A percentile compares a stretch with the other conserved stretches of the same genome.
Conservation (phyloP, 2,888 invertebrate species). For the Ecliptopera silaceata region DNA sequence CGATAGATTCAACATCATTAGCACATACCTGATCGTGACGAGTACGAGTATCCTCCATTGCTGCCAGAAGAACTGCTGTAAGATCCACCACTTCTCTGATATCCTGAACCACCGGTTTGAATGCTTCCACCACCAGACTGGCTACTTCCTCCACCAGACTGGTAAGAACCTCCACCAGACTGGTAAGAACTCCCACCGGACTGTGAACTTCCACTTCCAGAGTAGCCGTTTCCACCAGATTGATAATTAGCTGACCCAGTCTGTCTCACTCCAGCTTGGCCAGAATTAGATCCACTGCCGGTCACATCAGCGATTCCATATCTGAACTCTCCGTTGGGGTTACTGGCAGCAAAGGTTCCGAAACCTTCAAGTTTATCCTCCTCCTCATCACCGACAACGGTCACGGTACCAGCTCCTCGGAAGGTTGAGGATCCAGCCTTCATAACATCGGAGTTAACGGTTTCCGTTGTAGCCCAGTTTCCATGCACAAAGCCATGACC, state of each 20-base stretch:
- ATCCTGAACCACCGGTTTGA: slow-evolving; percentile 32
- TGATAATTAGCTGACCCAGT: slow-evolving; percentile 8
- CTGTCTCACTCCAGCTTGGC: slow-evolving; percentile 22
- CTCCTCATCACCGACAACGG: slow-evolving; percentile 69
- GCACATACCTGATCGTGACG: slow-evolving; percentile 70
- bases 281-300: slow-evolving; percentile 43
- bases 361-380: slow-evolving; percentile 68
- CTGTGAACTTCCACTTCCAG: neutral
- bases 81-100: slow-evolving; percentile 33
- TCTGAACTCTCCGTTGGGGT: slow-evolving; percentile 70
- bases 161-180: slow-evolving; percentile 30
- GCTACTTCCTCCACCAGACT: slow-evolving; percentile 27
- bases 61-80: slow-evolving; percentile 37
- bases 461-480: slow-evolving; percentile 75
- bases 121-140: slow-evolving; percentile 27
- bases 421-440: slow-evolving; percentile 69
- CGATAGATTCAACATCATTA: no score
- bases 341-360: slow-evolving; percentile 65
- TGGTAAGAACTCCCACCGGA: slow-evolving; percentile 27
- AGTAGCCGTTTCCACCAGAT: neutral
- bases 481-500: slow-evolving; percentile 66
- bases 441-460: slow-evolving; percentile 71
- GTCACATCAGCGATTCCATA: slow-evolving; percentile 69
- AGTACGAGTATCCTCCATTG: slow-evolving; percentile 60
- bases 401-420: slow-evolving; percentile 57